These are phyloP conservation scores for Bambusicola thoracicus DNA, from an alignment of 2,113 vertebrate species.

Conservation along the genomic window DNA sequence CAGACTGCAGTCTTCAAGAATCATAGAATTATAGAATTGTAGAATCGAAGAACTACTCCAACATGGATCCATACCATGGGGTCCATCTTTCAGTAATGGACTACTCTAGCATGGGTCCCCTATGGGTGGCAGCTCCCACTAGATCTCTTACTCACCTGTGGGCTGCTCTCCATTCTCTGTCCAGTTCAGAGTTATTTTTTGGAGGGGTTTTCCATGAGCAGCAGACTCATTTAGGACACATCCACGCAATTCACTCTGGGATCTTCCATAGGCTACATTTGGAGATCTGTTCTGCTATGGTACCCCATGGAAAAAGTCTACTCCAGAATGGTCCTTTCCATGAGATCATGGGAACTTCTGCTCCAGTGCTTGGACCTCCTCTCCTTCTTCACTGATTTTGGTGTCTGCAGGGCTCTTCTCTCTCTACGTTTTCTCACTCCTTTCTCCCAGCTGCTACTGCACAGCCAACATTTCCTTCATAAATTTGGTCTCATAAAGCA, in stretches of 20 bases:
- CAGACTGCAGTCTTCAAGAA: too few species aligned
- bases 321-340: background rate
- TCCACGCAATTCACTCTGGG: too few species aligned
- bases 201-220: background rate
- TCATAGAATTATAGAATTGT: background rate
- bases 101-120: fast-evolving
- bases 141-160: background rate
- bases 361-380: fast-evolving
- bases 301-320: too few species aligned
- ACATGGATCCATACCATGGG: background rate
- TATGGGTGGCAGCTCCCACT: too few species aligned
- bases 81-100: background rate
- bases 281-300: too few species aligned
- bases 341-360: background rate
- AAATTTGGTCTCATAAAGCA: too few species aligned
- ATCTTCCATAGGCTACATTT: background rate
- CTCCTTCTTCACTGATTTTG: too few species aligned
- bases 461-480: background rate
- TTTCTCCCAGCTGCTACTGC: background rate
- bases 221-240: background rate
- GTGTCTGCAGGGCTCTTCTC: too few species aligned
- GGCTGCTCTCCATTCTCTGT: background rate
- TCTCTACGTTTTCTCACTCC: too few species aligned
- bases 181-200: background rate
- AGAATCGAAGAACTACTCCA: background rate